A percentile compares a stretch with the other conserved stretches of the same genome.
These are phyloP conservation scores for Pyrgilauda ruficollis DNA, from an alignment of 2,113 vertebrate species.

Conservation along the genomic window DNA sequence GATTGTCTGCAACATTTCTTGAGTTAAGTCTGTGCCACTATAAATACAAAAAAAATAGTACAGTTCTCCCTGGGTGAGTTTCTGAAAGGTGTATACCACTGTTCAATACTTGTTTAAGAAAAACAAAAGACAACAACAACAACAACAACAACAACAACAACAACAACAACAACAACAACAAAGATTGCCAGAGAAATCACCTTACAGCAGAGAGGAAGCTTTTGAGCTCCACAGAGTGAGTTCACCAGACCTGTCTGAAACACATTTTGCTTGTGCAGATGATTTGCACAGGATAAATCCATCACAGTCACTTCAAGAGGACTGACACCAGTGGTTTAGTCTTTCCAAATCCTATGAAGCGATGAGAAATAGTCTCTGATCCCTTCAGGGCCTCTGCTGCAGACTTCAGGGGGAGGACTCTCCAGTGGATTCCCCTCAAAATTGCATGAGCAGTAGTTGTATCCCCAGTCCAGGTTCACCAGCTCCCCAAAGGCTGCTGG, in stretches of 20 bases:
- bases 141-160: neutral
- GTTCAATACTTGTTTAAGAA: neutral
- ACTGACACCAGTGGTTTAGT: neutral
- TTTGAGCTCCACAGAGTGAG: neutral
- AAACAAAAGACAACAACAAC: neutral
- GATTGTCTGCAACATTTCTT: neutral
- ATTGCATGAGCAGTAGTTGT: constrained; percentile 40
- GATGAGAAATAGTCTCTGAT: constrained; percentile 59
- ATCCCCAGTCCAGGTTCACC: constrained; percentile 53
- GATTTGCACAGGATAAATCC: neutral
- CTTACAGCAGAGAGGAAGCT: neutral
- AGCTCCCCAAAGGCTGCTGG: constrained; percentile 48
- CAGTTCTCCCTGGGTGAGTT: neutral
- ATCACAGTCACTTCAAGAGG: neutral
- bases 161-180: neutral
- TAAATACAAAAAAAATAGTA: neutral
- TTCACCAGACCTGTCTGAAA: neutral
- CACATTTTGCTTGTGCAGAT: neutral
- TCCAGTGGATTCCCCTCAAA: constrained; percentile 65
- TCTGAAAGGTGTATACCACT: neutral
- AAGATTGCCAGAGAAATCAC: neutral
- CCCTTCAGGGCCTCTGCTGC: constrained; percentile 31
- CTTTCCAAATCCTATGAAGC: neutral
- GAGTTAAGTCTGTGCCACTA: neutral
- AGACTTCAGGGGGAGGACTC: constrained; percentile 52